Percentiles rank a stretch among this genome's conserved stretches.
phyloP scores from a whole-genome alignment of 2,797 vertebrate genomes.

The Glyptemys insculpta region DNA sequence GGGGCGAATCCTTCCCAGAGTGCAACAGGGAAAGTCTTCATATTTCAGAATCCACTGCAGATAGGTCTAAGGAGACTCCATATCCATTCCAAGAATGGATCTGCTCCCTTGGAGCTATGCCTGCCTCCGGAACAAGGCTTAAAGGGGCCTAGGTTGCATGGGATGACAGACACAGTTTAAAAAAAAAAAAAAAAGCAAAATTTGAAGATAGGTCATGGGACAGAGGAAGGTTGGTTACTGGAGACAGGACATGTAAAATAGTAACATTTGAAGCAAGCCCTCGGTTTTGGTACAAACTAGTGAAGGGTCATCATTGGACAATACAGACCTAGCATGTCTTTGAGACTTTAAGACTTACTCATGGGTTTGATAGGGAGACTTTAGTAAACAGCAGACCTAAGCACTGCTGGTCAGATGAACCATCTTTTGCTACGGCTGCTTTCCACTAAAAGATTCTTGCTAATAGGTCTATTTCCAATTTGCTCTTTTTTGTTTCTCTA shows the following conservation, averaged over 20 bases:
- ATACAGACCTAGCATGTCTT: fast-evolving
- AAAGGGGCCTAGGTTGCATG: fast-evolving
- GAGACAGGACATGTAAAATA: too few species aligned
- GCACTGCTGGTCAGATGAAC: not conserved
- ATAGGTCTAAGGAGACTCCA: fast-evolving
- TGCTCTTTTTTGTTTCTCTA: not conserved
- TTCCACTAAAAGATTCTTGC: fast-evolving
- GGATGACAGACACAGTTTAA: not conserved
- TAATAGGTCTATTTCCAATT: too few species aligned
- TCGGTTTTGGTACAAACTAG: not conserved
- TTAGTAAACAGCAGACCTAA: fast-evolving
- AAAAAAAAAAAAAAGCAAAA: not conserved
- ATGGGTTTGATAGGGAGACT: too few species aligned
- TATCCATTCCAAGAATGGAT: fast-evolving
- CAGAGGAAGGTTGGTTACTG: not conserved
- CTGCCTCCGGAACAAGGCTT: not conserved
- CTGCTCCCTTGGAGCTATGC: too few species aligned
- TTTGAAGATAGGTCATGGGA: not conserved
- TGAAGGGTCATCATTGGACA: not conserved
- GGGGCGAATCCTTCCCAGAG: not conserved
- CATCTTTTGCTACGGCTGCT: not conserved
- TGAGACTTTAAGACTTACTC: not conserved
- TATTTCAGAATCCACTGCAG: not conserved
- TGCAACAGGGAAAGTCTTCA: not conserved
- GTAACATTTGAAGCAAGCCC: not conserved